Base-by-base conservation (phyloP, 2,797 vertebrate species). In the Glyptemys insculpta region DNA sequence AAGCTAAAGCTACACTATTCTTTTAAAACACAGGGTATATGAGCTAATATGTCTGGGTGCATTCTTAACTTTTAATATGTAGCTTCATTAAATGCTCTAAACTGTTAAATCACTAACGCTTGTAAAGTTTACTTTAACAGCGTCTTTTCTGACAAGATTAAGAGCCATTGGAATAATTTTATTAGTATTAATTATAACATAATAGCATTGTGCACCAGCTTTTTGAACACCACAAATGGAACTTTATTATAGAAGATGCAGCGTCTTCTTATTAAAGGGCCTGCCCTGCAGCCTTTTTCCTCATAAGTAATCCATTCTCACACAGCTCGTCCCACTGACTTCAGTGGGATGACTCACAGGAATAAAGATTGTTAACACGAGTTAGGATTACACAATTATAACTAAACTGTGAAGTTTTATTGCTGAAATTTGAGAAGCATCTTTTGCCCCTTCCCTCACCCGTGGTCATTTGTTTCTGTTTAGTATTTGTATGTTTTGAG, bases 371-470 rank as follows among this genome's bases (percentile, higher is more conserved):
- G 72, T 53, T 72, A 68, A 68, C 34, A 19, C 10, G 19, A 83
- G 15, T 86, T 95, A 92, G 83, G 74, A 54, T 44, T 94, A 76
- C 23, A 27, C 25, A 89, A 56, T 84, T 80, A 93, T 90, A 96
- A 88, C 93, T 97, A 88, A 83, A 95, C 88, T 81, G 34, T 72
- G 83, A 88, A 91, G 85, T 96, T 96, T 93, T 96, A 80, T 94
- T 97, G 85, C 95, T 97, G 97, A 97, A 94, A 96, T 95, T 95
- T 96, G 86, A 95, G 96, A 90, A 49, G 79, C 23, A 86, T 88
- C 25, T 85, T 53, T 92, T 95, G 93, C 95, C 96, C 94, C 78
- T 93, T 34, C 87, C 37, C 91, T 92, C 82, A 79, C 96, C 56
- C 34, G 83, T 97, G 97, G 94, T 96, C 92, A 93, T 68, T 93